Conservation (phyloP, 2,888 invertebrate genomes). For the Crepidodera aurea region DNA sequence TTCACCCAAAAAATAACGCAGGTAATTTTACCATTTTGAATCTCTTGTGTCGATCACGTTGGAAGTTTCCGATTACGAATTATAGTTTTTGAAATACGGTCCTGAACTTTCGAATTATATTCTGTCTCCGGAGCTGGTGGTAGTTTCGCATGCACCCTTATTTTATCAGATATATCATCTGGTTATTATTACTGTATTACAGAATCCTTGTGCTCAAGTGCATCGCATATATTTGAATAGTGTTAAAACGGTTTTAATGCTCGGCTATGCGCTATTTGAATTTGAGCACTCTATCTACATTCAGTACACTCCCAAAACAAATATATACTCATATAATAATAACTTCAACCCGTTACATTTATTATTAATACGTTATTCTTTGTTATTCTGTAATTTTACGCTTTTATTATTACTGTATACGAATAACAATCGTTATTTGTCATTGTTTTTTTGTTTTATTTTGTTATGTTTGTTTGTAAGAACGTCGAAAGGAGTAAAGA, state of each 20-base stretch:
- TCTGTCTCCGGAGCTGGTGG: constrained; percentile 4
- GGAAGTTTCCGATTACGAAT: too few species aligned
- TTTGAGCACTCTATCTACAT: constrained; percentile 3
- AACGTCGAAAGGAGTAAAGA: too few species aligned
- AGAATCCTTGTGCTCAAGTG: constrained; percentile 39
- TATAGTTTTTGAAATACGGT: background rate
- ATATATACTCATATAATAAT: background rate
- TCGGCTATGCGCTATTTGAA: constrained; percentile 6
- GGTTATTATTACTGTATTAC: constrained; percentile 43
- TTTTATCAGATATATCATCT: constrained; percentile 42
- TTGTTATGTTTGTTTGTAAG: too few species aligned
- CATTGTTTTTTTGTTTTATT: too few species aligned
- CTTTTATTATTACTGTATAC: too few species aligned
- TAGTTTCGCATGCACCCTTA: constrained; percentile 43
- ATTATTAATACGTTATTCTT: too few species aligned
- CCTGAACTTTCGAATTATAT: background rate
- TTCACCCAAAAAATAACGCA: too few species aligned
- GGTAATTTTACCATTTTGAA: too few species aligned
- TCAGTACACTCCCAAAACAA: background rate
- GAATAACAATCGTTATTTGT: too few species aligned
- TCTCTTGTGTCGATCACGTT: too few species aligned
- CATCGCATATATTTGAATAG: constrained; percentile 31
- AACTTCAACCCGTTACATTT: background rate
- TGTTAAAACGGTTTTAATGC: constrained; percentile 25
- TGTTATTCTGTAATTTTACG: too few species aligned